Evolutionary conservation across 2,888 invertebrate genomes (phyloP), one percentile per base, ranked within the genome.

Genomic region (Invenusta paracnida): DNA sequence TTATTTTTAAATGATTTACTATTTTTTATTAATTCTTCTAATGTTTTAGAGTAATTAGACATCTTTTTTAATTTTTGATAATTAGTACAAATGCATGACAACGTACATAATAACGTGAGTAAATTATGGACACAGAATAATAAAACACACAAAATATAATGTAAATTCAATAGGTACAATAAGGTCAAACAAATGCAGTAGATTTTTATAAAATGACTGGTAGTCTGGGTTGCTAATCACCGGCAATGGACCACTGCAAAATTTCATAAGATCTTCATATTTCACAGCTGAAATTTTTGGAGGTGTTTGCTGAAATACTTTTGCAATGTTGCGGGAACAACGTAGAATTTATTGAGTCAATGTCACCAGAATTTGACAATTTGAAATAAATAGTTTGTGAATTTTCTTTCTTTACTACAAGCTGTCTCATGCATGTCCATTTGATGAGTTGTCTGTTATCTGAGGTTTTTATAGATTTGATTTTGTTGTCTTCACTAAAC

Each of bases 321-420:
- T 48, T 17, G 48, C 48, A 48, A 11, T 48, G 48, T 48, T 48
- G 48, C 48, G 48, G 17, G 48, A 48, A 48, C 48, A 48, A 48
- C 25, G 27, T 73, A 73, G 73, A 73, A 23, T n/a, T 73, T 73
- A 73, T 73, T 73, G 73, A 73, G 73, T 73, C 73, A 73, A 73
- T 73, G 73, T 73, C 73, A 73, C 73, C 73, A 73, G 73, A 73
- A 73, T 73, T 73, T 73, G 73, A 13, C 73, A 73, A 73, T 73
- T 73, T 73, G 73, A 73, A 73, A 73, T 73, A 73, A 73, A 73
- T 73, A 73, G 73, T 73, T 73, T 73, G 73, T 73, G 73, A 23
- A 73, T 73, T 73, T 73, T 23, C 25, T 73, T 73, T n/a, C 73
- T 73, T n/a, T 73, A 73, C 48, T 48, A 73, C 73, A 73, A 73